phyloP scores from a whole-genome alignment of 2,888 invertebrate species.

The Dicyrtomina minuta region DNA sequence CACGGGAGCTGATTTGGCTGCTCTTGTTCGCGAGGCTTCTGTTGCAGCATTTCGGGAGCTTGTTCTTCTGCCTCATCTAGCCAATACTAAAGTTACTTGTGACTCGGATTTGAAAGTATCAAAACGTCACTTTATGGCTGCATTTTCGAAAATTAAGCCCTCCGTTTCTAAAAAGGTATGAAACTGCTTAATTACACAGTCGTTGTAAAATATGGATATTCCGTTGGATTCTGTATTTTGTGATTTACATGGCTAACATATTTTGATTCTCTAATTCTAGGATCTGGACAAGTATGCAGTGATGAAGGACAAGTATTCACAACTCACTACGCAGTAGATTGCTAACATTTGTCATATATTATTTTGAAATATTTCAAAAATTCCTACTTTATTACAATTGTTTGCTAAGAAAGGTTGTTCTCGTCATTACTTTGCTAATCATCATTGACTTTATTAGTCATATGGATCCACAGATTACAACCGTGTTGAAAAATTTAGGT shows the following conservation, averaged over 20 bases:
- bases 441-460: too few relatives aligned
- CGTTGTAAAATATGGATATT: too few relatives aligned
- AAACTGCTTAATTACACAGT: background rate
- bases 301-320: conserved; percentile 62
- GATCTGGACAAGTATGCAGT: conserved; percentile 77
- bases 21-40: conserved; percentile 84
- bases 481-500: too few relatives aligned
- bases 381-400: too few relatives aligned
- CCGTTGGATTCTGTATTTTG: too few relatives aligned
- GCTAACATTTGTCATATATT: too few relatives aligned
- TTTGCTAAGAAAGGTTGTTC: too few relatives aligned
- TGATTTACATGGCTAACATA: background rate
- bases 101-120: conserved; percentile 64
- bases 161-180: conserved; percentile 75
- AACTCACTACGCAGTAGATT: background rate
- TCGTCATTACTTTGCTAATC: too few relatives aligned
- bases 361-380: too few relatives aligned
- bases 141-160: conserved; percentile 77
- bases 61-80: conserved; percentile 58
- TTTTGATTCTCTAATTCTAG: conserved; percentile 56
- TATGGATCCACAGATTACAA: too few relatives aligned
- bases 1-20: conserved; percentile 91
- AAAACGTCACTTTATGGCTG: conserved; percentile 72
- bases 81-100: background rate
- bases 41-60: conserved; percentile 76